phyloP scores from a whole-genome alignment of 92 coral and sea anemone species.

The Plumapathes pennacea region DNA sequence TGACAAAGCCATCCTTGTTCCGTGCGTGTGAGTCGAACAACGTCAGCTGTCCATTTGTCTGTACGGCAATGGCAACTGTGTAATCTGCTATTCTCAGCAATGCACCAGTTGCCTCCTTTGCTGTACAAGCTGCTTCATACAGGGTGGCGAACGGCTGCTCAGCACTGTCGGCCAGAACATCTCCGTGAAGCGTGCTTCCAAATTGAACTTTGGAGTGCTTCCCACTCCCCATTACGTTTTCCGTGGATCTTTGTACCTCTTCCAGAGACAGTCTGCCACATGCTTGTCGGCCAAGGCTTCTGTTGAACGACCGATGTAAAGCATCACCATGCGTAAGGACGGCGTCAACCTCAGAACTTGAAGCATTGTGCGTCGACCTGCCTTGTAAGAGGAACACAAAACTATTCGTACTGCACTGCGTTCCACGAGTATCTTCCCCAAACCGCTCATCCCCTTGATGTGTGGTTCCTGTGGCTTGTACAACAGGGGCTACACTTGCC shows the following conservation, averaged over 20 bases:
- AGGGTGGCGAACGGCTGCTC: constrained; percentile 1
- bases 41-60: neutral
- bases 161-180: neutral
- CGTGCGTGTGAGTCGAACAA: constrained; percentile 14
- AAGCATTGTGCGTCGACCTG: neutral
- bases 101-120: neutral
- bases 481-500: neutral
- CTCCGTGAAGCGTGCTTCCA: neutral
- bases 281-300: neutral
- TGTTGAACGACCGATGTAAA: neutral
- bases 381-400: neutral
- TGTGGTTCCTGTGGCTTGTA: neutral
- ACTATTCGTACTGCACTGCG: constrained; percentile 18
- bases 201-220: neutral
- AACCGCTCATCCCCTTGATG: constrained; percentile 16
- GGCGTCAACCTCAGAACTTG: neutral
- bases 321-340: constrained; percentile 2
- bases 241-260: neutral
- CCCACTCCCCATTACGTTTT: neutral
- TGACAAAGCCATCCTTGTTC: constrained; percentile 6
- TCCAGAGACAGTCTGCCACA: constrained; percentile 7
- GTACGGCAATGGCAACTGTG: neutral
- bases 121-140: neutral
- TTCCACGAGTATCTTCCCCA: neutral
- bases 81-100: constrained; percentile 1